Percentiles rank a stretch among this genome's conserved stretches.
phyloP scores from a whole-genome alignment of 1,140 invertebrate species.

The Laupala kohalensis region DNA sequence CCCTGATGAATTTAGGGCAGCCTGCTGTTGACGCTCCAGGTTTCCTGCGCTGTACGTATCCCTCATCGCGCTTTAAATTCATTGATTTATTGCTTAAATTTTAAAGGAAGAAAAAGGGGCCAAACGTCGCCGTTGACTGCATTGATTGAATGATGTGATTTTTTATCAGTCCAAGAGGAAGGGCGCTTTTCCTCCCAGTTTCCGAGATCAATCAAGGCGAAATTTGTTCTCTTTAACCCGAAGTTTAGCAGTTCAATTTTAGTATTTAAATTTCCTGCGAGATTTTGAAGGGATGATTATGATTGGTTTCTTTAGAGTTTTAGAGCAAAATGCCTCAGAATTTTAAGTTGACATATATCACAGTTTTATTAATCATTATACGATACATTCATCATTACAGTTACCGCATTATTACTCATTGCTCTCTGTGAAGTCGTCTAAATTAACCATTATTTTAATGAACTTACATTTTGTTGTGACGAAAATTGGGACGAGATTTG shows the following conservation, averaged over 20 bases:
- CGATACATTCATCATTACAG: too few species aligned
- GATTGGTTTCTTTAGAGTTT: not conserved
- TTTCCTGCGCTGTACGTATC: not conserved
- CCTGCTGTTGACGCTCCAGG: not conserved
- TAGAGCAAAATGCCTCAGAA: too few species aligned
- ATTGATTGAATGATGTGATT: not conserved
- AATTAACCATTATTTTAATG: too few species aligned
- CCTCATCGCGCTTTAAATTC: not conserved
- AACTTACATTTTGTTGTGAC: too few species aligned
- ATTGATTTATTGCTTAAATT: not conserved
- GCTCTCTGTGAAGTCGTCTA: too few species aligned
- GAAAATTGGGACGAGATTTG: too few species aligned
- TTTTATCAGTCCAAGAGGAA: not conserved
- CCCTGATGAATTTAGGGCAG: not conserved
- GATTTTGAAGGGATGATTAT: too few species aligned
- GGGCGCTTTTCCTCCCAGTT: not conserved
- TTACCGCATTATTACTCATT: too few species aligned
- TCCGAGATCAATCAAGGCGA: not conserved
- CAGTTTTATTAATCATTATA: too few species aligned
- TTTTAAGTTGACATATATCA: not conserved
- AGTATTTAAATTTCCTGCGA: not conserved
- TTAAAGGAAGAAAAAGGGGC: not conserved
- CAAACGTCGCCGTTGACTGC: not conserved
- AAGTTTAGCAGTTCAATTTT: not conserved
- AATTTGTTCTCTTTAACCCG: not conserved